Evolutionary conservation across 2,113 vertebrate genomes (phyloP).

Genomic region (Chaetura pelagica): DNA sequence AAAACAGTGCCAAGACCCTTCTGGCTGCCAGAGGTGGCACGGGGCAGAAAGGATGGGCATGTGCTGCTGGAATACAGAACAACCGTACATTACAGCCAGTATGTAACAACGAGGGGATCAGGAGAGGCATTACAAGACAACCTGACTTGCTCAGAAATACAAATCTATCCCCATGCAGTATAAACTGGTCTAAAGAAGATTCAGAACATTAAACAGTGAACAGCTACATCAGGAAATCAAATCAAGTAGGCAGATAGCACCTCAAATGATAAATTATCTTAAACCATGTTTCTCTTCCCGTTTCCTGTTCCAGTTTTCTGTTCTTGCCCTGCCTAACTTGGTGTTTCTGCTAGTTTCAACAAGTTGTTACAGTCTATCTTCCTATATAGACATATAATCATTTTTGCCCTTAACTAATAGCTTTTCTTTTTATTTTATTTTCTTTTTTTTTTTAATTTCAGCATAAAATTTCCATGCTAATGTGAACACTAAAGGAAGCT

Average conservation of each 20-base stretch:
- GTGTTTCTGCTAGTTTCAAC: background rate
- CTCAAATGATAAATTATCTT: background rate
- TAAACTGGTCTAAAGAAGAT: background rate
- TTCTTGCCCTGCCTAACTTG: background rate
- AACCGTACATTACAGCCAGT: accelerated
- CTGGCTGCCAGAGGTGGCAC: background rate
- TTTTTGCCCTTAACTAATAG: background rate
- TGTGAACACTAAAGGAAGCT: background rate
- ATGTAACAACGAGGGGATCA: accelerated
- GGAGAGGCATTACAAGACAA: accelerated
- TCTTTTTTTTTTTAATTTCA: background rate
- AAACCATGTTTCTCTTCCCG: background rate
- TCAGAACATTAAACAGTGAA: background rate
- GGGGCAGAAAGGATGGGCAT: background rate
- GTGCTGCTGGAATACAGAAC: accelerated
- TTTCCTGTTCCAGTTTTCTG: background rate
- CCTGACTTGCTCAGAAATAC: background rate
- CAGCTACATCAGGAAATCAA: background rate
- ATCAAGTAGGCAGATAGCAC: background rate
- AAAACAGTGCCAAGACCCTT: background rate
- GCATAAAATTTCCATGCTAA: background rate
- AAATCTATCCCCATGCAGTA: background rate
- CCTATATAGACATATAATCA: background rate
- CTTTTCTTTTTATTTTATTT: background rate
- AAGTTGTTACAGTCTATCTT: background rate